Evolutionary conservation across 2,888 invertebrate genomes (phyloP), one percentile per base, ranked within the genome.

Genomic region (Drosophila birchii): DNA sequence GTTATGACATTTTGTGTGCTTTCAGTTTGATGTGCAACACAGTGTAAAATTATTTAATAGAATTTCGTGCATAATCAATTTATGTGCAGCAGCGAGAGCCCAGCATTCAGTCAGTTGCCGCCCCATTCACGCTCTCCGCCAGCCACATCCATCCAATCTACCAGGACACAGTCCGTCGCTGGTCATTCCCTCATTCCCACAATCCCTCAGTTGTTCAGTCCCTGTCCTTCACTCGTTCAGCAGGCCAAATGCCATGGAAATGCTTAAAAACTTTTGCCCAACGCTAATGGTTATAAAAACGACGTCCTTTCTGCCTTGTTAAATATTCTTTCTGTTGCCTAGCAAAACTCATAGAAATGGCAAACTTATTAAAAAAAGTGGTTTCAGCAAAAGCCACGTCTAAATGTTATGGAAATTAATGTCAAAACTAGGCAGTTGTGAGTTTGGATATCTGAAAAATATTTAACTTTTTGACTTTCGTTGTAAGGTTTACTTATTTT

Each of bases 11-110:
- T 82, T 72, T 85, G 80, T 74, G 86, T 78, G 88, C 82, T 82
- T 82, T 82, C 86, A 82, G 86, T 77, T 78, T 86, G 90, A 80
- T 86, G 89, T 86, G 86, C 91, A 90, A 80, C 81, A 84, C 90
- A 88, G 86, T 88, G 90, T 82, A 86, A 85, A 90, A 90, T 91
- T 82, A 85, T 78, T 89, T 88, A 83, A 88, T 90, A 86, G 78
- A 86, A 85, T 89, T 90, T 81, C 78, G 85, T 86, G 79, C 84
- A 89, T 91, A 87, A 89, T 89, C 86, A 85, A 85, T 82, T 91
- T 90, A 87, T 84, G 89, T 87, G 87, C 87, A 88, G 80, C 86
- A 87, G 66, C 26, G 34, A 64, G 54, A 12, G 67, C 43, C 64
- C 64, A 36, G 67, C 64, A 68, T 56, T 70, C 67, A 54, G 45